Percentiles rank a stretch among this genome's conserved stretches.
phyloP scores from a whole-genome alignment of 2,113 vertebrate genomes.

The Hyla sarda region DNA sequence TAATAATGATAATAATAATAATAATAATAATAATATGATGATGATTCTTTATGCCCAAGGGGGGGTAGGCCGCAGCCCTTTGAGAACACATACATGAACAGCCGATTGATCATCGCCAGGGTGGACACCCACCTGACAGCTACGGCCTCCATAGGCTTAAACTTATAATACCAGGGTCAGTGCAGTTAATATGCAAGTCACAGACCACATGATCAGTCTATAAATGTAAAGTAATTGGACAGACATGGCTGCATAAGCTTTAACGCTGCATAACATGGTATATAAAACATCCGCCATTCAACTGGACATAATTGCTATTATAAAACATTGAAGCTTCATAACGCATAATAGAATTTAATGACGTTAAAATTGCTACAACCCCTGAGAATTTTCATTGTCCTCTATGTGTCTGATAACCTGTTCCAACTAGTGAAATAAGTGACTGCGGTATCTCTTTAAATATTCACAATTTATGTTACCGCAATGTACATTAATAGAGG shows the following conservation, averaged over 20 bases:
- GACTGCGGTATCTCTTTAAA: neutral
- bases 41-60: no score
- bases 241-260: neutral
- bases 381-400: conserved; percentile 3
- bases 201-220: neutral
- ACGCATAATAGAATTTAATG: neutral
- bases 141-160: no score
- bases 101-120: no score
- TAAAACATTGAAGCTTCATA: neutral
- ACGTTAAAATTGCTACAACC: neutral
- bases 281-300: neutral
- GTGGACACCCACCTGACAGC: no score
- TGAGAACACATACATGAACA: no score
- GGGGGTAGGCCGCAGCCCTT: no score
- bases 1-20: no score
- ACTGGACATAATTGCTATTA: neutral
- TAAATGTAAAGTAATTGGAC: neutral
- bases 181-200: neutral
- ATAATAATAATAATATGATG: no score
- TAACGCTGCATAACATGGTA: no score
- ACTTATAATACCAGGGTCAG: neutral
- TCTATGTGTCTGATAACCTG: neutral
- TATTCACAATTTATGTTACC: neutral
- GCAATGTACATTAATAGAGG: neutral
- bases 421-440: neutral